Evolutionary conservation across 1,140 invertebrate genomes (phyloP), one percentile per base, ranked within the genome.

Genomic region (Aporrectodea caliginosa): DNA sequence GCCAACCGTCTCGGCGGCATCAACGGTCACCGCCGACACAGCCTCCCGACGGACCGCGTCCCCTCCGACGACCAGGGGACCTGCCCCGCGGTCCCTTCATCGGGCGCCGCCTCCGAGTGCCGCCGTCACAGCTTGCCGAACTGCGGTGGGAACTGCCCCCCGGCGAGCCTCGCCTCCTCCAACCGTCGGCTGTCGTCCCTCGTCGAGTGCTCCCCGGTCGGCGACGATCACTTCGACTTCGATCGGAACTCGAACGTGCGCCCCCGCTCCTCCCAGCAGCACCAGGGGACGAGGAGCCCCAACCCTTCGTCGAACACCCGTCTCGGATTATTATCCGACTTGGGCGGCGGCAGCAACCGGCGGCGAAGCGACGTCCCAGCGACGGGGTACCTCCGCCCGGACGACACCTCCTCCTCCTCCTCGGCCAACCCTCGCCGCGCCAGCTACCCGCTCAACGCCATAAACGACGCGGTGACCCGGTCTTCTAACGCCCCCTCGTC

Each of bases 1-100:
- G 30, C 75, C 14, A 34, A 33, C 27, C 35, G 68, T n/a, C 29
- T 1, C 69, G 32, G 70, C 70, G 27, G 70, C 2, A 69, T 14
- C 58, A 72, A 32, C 70, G 32, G 70, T 22, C 69, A 71, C n/a
- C 77, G 77, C 22, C 77, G 77, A 32, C 77, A 78, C 68, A 78
- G 77, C 69, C 69, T 78, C 58, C 77, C 77, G 32, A 29, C 70
- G 14, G 43, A 58, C 22, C 43, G 43, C 43, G 43, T 58, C 43
- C 6, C 6, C 43, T 6, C 6, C 22, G 43, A 58, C 43, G n/a
- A n/a, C n/a, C n/a, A n/a, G n/a, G n/a, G n/a, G n/a, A n/a, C n/a
- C n/a, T n/a, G n/a, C n/a, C 43, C 43, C 22, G 43, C 22, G 43
- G 6, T 58, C 43, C 22, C 43, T 22, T 6, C 43, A 12, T 22